Evolutionary conservation across 2,113 vertebrate genomes (phyloP).

Genomic region (Peucedramus taeniatus): DNA sequence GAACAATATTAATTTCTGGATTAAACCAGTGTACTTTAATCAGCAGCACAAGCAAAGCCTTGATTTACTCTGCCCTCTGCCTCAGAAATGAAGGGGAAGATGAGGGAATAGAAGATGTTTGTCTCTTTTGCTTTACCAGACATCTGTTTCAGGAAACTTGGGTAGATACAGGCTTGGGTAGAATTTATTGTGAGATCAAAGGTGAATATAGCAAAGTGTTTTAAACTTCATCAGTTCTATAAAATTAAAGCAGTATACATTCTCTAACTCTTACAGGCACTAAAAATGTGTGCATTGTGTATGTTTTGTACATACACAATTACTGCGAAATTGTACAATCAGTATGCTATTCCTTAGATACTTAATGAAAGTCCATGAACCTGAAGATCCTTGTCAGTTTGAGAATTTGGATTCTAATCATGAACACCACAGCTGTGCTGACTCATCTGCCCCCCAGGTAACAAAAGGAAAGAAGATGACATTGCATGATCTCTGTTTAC

Average conservation of each 20-base stretch:
- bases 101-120: not conserved
- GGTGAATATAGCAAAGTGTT: not conserved
- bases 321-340: not conserved
- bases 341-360: not conserved
- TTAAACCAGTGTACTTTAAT: not conserved
- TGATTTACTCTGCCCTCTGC: not conserved
- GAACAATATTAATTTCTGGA: not conserved
- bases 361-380: not conserved
- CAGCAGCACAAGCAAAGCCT: not conserved
- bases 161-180: not conserved
- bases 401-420: not conserved
- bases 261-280: not conserved
- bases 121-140: not conserved
- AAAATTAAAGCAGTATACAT: not conserved
- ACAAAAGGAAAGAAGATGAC: not conserved
- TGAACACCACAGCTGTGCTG: not conserved
- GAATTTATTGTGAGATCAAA: not conserved
- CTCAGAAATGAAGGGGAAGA: not conserved
- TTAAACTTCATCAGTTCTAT: not conserved
- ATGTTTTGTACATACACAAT: not conserved
- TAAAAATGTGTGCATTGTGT: not conserved
- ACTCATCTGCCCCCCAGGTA: not conserved
- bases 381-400: not conserved
- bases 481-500: not conserved
- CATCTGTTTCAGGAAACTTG: not conserved